These are phyloP conservation scores for Gallinago solitaria DNA, from an alignment of 2,797 vertebrate species.

Conservation along the genomic window DNA sequence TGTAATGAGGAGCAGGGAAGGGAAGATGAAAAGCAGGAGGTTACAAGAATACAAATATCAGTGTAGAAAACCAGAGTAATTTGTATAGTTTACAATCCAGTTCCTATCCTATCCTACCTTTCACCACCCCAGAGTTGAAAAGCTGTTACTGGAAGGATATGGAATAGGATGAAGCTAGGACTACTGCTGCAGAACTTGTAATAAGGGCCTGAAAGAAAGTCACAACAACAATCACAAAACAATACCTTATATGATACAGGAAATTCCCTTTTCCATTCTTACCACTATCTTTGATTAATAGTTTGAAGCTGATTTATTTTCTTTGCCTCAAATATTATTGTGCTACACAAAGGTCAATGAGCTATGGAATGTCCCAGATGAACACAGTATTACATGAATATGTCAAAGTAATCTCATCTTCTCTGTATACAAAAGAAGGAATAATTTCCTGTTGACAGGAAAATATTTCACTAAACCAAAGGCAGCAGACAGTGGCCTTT, in stretches of 20 bases:
- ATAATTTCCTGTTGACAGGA: conserved; percentile 27
- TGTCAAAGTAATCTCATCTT: neutral
- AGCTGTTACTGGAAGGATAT: neutral
- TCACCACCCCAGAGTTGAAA: neutral
- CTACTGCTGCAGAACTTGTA: neutral
- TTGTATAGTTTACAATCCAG: neutral
- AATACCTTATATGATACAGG: neutral
- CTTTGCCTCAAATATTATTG: neutral
- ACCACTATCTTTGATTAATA: neutral
- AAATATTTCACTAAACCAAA: neutral
- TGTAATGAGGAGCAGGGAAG: rapidly evolving
- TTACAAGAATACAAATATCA: neutral
- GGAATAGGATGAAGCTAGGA: neutral
- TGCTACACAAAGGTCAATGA: neutral
- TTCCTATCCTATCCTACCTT: neutral
- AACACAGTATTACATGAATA: neutral
- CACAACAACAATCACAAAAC: neutral
- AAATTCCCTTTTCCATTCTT: neutral
- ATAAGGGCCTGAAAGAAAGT: neutral
- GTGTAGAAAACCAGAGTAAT: neutral
- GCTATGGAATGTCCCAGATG: neutral
- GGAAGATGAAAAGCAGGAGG: neutral
- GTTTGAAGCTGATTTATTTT: neutral
- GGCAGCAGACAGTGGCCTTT: neutral
- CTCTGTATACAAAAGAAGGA: neutral